Base-by-base conservation (phyloP, 2,113 vertebrate genomes). In the Ceyx cyanopectus region DNA sequence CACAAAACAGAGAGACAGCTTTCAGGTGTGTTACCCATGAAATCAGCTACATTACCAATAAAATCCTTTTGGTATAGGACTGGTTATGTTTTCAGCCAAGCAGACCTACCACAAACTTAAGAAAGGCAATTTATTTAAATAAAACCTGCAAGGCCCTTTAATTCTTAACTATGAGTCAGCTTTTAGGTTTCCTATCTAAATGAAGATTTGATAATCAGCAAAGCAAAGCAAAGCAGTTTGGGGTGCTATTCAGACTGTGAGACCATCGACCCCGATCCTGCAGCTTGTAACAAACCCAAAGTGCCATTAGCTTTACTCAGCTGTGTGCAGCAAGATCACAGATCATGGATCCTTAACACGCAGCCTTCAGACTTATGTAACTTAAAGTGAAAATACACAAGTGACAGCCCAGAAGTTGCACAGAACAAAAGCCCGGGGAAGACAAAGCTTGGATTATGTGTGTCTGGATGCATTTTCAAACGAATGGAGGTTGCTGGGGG, bases 141-240 rank as follows among this genome's bases (percentile, higher is more conserved):
- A 56, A 93, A 79, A 88, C 70, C 50, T 53, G 67, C 70, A 85
- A 89, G 87, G 92, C 56, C 57, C 63, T 87, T 91, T 67, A 80
- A 82, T 85, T 87, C 67, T 87, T 82, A 95, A 83, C 43, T 91
- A 92, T 96, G 94, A 96, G 95, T 96, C 96, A 96, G 95, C 95
- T 93, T 93, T 94, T 94, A 56, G 29, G 51, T 77, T 91, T 77
- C 61, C 27, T 40, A 72, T 85, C 68, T 78, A 92, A 89, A 81
- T 11, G n/a, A 85, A 81, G 63, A 70, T 74, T 90, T 94, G 78
- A 63, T 34, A 56, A 85, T 34, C 45, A 61, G 67, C 34, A 85
- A 74, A 87, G 70, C 51, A 87, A 85, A 20, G n/a, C 77, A 96
- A 91, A 85, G 2, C 41, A 72, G 21, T 60, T 45, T 32, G 65